Conservation (phyloP, 2,113 vertebrate species). For the Mellivora capensis region DNA sequence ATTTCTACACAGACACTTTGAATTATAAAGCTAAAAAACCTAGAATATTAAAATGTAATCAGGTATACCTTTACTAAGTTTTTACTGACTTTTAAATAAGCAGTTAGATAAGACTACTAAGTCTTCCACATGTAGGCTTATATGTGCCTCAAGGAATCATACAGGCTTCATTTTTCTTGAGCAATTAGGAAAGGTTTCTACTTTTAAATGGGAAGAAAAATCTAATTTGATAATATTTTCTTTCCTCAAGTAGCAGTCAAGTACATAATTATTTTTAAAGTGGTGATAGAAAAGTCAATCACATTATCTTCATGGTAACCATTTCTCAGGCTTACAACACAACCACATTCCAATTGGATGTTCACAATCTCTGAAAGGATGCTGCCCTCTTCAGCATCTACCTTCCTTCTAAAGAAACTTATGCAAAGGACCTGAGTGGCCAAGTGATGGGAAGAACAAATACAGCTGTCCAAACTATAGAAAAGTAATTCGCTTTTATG, state of each 20-base stretch:
- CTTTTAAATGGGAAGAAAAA: conserved; percentile 23
- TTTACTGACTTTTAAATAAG: conserved; percentile 18
- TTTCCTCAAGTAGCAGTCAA: not conserved
- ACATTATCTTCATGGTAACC: not conserved
- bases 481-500: not conserved
- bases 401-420: not conserved
- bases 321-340: not conserved
- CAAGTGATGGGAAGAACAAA: not conserved
- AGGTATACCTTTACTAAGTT: not conserved
- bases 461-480: conserved; percentile 32
- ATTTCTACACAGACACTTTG: not conserved
- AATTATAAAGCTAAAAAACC: not conserved
- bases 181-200: not conserved
- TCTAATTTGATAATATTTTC: conserved; percentile 14
- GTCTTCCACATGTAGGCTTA: not conserved
- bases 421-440: not conserved
- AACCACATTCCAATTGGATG: not conserved
- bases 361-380: not conserved
- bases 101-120: not conserved
- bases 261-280: not conserved
- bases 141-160: not conserved
- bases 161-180: conserved; percentile 13
- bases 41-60: not conserved
- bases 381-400: not conserved
- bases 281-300: not conserved